Base-by-base conservation (phyloP, 2,888 invertebrate species). In the Drosophila pegasa region DNA sequence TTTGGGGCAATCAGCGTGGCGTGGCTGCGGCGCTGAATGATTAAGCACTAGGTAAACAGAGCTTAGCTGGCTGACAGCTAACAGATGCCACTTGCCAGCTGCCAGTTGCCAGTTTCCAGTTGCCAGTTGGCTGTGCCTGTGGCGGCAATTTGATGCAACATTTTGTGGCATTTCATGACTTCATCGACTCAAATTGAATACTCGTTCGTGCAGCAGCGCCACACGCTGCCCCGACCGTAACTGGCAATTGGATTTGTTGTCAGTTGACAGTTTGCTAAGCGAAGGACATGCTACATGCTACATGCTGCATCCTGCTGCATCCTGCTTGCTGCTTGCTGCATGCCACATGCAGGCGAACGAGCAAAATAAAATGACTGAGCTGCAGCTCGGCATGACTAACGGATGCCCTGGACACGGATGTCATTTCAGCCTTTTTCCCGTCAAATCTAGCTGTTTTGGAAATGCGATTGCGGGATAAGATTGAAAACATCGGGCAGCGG, bases 221-320 rank as follows among this genome's bases (percentile, higher is more conserved):
- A 47, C 41, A 52, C 43, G 27, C 47, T 55, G 45, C 41, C 18
- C 41, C 18, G 45, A 54, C 27, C 61, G 63, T 57, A 62, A 45
- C 50, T 59, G 45, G 35, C 54, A 68, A 47, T 54, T 63, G 57
- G 50, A 52, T 63, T 45, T 37, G 33, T 25, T 47, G 57, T 18
- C 33, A 35, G 69, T 69, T 75, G 59, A 73, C 70, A 57, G 48
- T 48, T 64, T 52, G 43, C 31, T 50, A 55, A 62, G 33, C 27
- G 67, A 58, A 56, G 56, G 35, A 47, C 38, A 43, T 27, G 55
- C 61, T 22, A 45, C 37, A 35, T 27, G 35, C 50, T 22, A 31
- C 25, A 25, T 45, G 45, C 45, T 27, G 10, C 48, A 31, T 47
- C n/a, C n/a, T n/a, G 35, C 18, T 57, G 14, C 16, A 50, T n/a